Evolutionary conservation across 1,140 invertebrate genomes (phyloP).

Genomic region (Drosophila seguyi): DNA sequence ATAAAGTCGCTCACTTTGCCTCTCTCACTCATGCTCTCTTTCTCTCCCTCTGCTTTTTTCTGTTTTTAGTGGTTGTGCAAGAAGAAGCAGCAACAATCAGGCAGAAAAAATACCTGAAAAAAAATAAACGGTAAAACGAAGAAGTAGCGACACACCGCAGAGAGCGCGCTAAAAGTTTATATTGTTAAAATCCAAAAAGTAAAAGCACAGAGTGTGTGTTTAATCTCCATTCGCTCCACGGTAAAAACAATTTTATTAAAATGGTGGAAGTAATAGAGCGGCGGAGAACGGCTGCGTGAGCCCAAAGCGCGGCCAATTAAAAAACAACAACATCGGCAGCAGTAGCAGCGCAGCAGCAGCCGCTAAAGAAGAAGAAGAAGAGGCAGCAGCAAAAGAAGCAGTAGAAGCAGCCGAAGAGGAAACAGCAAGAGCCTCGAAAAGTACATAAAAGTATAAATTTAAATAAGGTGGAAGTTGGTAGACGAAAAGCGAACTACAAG

Average conservation of each 20-base stretch:
- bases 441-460: slow-evolving; percentile 59
- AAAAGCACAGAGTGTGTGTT: slow-evolving; percentile 68
- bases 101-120: slow-evolving; percentile 81
- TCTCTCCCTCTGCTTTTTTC: slow-evolving; percentile 70
- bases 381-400: slow-evolving; percentile 33
- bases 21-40: slow-evolving; percentile 55
- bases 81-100: slow-evolving; percentile 82
- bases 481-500: slow-evolving; percentile 47
- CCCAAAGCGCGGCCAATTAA: slow-evolving; percentile 78
- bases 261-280: slow-evolving; percentile 85
- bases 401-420: slow-evolving; percentile 38
- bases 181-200: slow-evolving; percentile 76
- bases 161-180: slow-evolving; percentile 82
- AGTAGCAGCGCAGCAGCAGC: slow-evolving; percentile 44
- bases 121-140: slow-evolving; percentile 85
- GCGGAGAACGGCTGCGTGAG: slow-evolving; percentile 84
- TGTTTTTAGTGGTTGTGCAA: slow-evolving; percentile 84
- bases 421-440: slow-evolving; percentile 60
- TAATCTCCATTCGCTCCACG: slow-evolving; percentile 54
- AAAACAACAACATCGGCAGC: slow-evolving; percentile 66
- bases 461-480: slow-evolving; percentile 52
- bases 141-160: slow-evolving; percentile 74
- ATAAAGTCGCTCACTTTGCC: slow-evolving; percentile 62
- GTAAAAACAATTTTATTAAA: slow-evolving; percentile 73
- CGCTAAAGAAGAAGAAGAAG: slow-evolving; percentile 40